Base-by-base conservation (phyloP, 64 coral and sea anemone genomes). In the Dendrophyllia cribrosa region DNA sequence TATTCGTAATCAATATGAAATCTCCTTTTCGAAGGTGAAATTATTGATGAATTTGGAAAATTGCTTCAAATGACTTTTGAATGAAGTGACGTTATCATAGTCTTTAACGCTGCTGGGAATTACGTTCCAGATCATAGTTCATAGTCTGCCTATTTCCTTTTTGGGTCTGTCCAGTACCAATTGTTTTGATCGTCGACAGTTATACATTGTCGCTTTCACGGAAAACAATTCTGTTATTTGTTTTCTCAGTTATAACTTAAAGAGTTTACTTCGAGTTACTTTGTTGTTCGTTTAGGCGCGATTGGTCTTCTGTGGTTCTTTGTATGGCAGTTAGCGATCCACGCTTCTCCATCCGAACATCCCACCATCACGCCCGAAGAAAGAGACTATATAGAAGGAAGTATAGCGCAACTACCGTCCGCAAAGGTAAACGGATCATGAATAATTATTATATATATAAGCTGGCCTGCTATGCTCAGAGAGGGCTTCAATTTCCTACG, bases 251-350 rank as follows among this genome's bases (percentile, higher is more conserved):
- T 34, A 34, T 34, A 34, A 2, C 34, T 34, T 34, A 2, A 34
- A 2, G 34, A 34, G 34, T 34, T 34, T 34, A 34, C 34, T 34
- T 34, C 52, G 9, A 21, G 12, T 50, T 51, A 69, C 66, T 14
- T 79, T 43, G 14, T 26, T 84, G 43, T 5, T 51, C 6, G 20
- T 82, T 66, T 55, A 94, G 92, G 92, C 55, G 92, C 92, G 16
- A 79, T 94, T 72, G 92, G 92, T 55, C 58, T 94, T 66, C 24
- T 94, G 86, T 94, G 92, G 92, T 94, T 94, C 79, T 94, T 94
- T 83, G 70, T 94, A 15, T 94, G 92, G 92, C 92, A 94, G 59
- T 55, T 94, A 63, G 88, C 92, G 24, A 89, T 94, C 44, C 92
- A 94, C 22, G 87, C 52, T 3, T 64, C 92, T 2, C 92, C 92